Evolutionary conservation across 2,797 vertebrate genomes (phyloP), one percentile per base, ranked within the genome.

Genomic region (Lagorchestes hirsutus): DNA sequence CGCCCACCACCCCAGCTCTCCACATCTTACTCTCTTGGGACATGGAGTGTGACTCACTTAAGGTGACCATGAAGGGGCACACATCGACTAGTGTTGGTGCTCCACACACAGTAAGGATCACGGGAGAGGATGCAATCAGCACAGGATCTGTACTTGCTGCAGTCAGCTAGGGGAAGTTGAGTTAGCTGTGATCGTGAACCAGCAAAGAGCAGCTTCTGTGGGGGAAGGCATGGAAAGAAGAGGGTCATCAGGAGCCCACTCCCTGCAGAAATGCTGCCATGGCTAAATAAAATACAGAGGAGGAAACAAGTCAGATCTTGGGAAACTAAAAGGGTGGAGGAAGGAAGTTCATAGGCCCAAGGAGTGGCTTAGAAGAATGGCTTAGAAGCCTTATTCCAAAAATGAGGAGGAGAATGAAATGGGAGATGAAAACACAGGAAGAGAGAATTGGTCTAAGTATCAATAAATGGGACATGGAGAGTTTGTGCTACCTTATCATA

Each of bases 41-140:
- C 2, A 10, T 1, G 8, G 91, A 94, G 54, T 54, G 40, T 10
- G 0, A 46, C 98, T 90, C 97, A 99, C 99, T 98, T 97, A 0
- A 98, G 93, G 31, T 97, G 97, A 55, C 98, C 56, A 0, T 98
- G 93, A 0, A 95, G 92, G 3, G 95, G 97, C 27, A 99, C 97
- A 2, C 99, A 99, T 92, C 98, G 98, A 93, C 98, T 99, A 94
- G 94, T n/a, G 1, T 99, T 99, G 95, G 96, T 90, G 74, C 98
- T 99, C 99, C 99, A 99, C 93, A 99, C 99, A 9, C 99, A 99
- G 98, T 99, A 99, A 14, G 99, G 99, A 97, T 99, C 99, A 57
- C 99, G 98, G 24, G 99, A 99, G 0, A 99, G 99, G 40, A 99
- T 98, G 2, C 99, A 99, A 97, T 99, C 99, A 0, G 99, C 99